A percentile compares a stretch with the other conserved stretches of the same genome.
Evolutionary conservation across 2,113 vertebrate species (phyloP).

Genomic region (Gracilinanus agilis): DNA sequence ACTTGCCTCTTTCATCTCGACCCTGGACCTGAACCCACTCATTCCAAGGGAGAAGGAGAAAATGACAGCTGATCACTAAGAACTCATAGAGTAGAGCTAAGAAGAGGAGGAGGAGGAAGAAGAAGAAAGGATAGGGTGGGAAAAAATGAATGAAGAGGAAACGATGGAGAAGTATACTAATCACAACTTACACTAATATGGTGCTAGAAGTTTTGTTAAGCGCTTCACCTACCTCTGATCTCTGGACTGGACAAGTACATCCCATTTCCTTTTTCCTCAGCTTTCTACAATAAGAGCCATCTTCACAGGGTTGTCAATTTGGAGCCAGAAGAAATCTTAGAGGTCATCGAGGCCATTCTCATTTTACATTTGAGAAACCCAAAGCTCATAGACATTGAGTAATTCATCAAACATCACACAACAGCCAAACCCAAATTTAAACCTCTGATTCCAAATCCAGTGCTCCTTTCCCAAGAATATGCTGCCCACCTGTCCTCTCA

Average conservation of each 20-base stretch:
- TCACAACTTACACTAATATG: neutral
- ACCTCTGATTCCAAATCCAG: too few species aligned
- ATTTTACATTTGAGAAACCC: neutral
- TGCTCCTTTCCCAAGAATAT: neutral
- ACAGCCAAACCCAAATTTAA: neutral
- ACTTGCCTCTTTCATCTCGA: constrained; percentile 58
- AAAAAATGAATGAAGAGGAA: neutral
- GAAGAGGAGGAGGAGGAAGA: neutral
- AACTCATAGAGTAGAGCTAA: neutral
- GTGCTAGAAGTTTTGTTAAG: neutral
- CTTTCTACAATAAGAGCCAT: neutral
- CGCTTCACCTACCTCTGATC: neutral
- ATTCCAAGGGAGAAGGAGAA: constrained; percentile 73
- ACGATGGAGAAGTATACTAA: neutral
- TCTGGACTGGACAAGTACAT: neutral
- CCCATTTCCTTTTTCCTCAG: neutral
- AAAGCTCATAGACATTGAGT: neutral
- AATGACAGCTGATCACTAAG: neutral
- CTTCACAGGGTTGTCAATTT: neutral
- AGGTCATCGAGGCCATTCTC: neutral
- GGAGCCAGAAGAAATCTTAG: too few species aligned
- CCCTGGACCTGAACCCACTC: constrained; percentile 53
- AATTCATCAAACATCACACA: neutral
- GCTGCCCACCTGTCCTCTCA: neutral
- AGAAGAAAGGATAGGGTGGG: neutral